Evolutionary conservation across 2,797 vertebrate species (phyloP), one percentile per base, ranked within the genome.

Genomic region (Amazonetta brasiliensis): DNA sequence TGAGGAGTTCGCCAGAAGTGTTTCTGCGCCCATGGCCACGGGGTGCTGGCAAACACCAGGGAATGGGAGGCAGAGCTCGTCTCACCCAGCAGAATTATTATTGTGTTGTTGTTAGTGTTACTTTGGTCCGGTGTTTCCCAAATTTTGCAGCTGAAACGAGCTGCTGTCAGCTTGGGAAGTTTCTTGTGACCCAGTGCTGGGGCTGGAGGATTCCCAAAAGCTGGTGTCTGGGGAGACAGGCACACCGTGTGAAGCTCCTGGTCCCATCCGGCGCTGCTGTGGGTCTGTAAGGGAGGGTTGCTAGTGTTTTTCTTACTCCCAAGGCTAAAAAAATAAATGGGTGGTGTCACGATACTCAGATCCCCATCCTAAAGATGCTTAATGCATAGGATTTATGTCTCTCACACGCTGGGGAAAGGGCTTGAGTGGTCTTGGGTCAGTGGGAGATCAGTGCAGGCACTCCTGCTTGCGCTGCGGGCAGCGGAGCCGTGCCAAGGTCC

Each of bases 161-260:
- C 52, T 56, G 5, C n/a, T 75, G 25, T 31, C 28, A 48, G 21
- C 52, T 83, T 21, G 11, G 8, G 8, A 35, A 31, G 6, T 3
- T 82, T 63, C 26, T 50, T 1, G 0, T n/a, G 21, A 37, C 0
- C 0, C 2, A 3, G 7, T 18, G 37, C 28, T 80, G 44, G 23
- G 26, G 22, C 44, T 55, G 69, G 43, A 84, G 21, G 11, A 8
- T 78, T 68, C 39, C 44, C 54, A 43, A 33, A 72, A 81, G 28
- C 18, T 33, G 14, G 12, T 46, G 14, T 17, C 16, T 0, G 1
- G 25, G 12, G 14, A 67, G 41, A 55, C 3, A 41, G 52, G 33
- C 0, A 0, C 21, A 19, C 30, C 4, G 52, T 18, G 21, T 4
- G 3, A 60, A 58, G 20, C 68, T 84, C 35, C 55, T 13, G 30